Evolutionary conservation across 2,113 vertebrate species (phyloP), one percentile per base, ranked within the genome.

Genomic region (Riparia riparia): DNA sequence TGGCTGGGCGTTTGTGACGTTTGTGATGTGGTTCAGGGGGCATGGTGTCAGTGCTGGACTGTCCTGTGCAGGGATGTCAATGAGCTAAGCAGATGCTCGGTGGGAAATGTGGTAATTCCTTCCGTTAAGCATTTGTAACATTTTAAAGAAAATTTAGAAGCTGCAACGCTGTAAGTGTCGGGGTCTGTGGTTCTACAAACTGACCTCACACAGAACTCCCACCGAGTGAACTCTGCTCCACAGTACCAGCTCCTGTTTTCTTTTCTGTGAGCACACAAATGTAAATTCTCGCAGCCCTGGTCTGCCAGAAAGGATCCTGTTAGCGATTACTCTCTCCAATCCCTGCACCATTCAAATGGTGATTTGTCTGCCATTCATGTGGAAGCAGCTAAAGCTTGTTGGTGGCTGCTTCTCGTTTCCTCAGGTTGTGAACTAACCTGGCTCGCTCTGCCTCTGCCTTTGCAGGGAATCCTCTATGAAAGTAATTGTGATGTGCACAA

Each of bases 11-110:
- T 6, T 7, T 14, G 10, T 5, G 45, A 4, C 19, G 1, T 10
- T 8, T 21, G 17, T 14, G 58, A 0, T 2, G 2, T 3, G 61
- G 8, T 20, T 11, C 6, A 1, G 10, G 12, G 61, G 51, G 1
- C 17, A 2, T 0, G 12, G 14, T 22, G 5, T 4, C 50, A 0
- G 11, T 9, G 34, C 13, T 57, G 42, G 15, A 0, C 34, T 4
- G 0, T 18, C 16, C 44, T 51, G 26, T 5, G 63, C 61, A 26
- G 10, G 31, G 14, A 11, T 8, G 21, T 15, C 17, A 5, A 5
- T 5, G 61, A 8, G 26, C 44, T 4, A 1, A 26, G 39, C 20
- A 54, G 39, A 1, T 37, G 20, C 7, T 31, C 61, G 61, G 12
- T 20, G 3, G 5, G 14, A 26, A 24, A 20, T 7, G 6, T 53